Percentiles rank a stretch among this genome's conserved stretches.
phyloP scores from a whole-genome alignment of 1,140 invertebrate genomes.

The Whitmania pigra region DNA sequence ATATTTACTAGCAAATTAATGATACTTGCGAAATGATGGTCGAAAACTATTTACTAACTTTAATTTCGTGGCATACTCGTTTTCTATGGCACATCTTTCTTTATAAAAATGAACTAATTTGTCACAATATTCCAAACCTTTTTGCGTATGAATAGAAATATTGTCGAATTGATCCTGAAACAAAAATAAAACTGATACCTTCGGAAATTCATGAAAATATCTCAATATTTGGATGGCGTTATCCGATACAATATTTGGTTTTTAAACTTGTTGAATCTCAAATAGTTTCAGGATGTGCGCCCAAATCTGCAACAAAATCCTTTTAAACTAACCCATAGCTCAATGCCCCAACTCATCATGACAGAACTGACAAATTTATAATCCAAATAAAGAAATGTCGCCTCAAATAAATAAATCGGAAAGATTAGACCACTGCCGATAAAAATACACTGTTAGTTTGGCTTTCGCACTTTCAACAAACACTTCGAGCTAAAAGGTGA shows the following conservation, averaged over 20 bases:
- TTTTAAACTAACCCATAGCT: constrained; percentile 9
- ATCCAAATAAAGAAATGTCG: too few relatives aligned
- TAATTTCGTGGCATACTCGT: constrained; percentile 86
- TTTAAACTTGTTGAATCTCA: neutral
- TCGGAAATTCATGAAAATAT: neutral
- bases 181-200: constrained; percentile 12
- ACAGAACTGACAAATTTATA: neutral
- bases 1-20: too few relatives aligned
- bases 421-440: too few relatives aligned
- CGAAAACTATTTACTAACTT: constrained; percentile 52
- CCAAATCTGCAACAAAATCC: neutral
- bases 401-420: too few relatives aligned
- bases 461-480: too few relatives aligned
- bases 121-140: constrained; percentile 93
- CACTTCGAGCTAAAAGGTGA: too few relatives aligned
- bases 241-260: neutral
- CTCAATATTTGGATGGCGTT: neutral
- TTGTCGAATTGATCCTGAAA: constrained; percentile 91
- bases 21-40: neutral
- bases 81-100: constrained; percentile 82
- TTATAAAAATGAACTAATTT: constrained; percentile 83
- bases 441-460: too few relatives aligned
- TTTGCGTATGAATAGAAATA: constrained; percentile 82
- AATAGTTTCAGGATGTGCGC: neutral
- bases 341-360: constrained; percentile 4